These are phyloP conservation scores for Chromobotia macracanthus DNA, from an alignment of 2,797 vertebrate species.

Conservation along the genomic window DNA sequence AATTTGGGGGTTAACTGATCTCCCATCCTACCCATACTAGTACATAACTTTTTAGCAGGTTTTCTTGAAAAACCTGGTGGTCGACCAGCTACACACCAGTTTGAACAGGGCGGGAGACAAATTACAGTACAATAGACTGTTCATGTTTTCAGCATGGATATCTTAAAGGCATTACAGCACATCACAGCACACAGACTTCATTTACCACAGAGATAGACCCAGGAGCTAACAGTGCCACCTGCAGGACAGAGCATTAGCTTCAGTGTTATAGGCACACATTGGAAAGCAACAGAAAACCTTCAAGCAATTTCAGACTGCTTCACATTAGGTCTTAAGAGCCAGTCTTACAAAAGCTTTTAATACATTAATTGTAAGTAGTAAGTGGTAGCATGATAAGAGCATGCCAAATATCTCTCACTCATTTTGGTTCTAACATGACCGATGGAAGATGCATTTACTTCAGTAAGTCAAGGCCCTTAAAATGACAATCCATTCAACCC, in stretches of 20 bases:
- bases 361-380: no score
- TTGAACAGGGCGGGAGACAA: background rate
- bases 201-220: slow-evolving; percentile 99
- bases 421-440: background rate
- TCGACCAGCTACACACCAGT: background rate
- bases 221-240: slow-evolving; percentile 87
- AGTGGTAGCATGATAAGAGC: background rate
- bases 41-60: background rate
- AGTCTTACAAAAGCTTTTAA: slow-evolving; percentile 5
- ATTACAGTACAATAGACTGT: background rate
- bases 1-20: background rate
- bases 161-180: background rate
- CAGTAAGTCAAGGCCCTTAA: background rate
- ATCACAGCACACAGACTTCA: slow-evolving; percentile 61
- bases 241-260: slow-evolving; percentile 72
- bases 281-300: slow-evolving; percentile 1
- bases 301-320: background rate
- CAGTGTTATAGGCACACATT: background rate
- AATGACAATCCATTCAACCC: background rate
- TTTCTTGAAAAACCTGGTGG: background rate
- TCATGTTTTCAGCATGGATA: background rate
- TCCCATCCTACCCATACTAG: background rate
- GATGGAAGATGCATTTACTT: background rate
- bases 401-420: background rate
- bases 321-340: background rate